Evolutionary conservation across 2,113 vertebrate species (phyloP).

Genomic region (Aegypius monachus): DNA sequence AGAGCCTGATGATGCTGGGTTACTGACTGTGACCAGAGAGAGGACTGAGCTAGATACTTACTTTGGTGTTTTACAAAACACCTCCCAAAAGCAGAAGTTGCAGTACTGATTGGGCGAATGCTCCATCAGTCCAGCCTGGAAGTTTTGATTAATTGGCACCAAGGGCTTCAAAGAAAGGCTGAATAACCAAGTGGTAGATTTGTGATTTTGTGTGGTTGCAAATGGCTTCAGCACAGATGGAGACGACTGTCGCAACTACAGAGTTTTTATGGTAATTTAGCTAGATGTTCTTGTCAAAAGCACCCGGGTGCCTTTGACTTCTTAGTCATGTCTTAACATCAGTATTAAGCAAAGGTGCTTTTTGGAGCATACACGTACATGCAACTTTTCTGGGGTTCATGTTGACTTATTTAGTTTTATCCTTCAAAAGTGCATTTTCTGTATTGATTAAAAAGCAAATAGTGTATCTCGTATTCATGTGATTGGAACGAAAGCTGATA

Average conservation of each 20-base stretch:
- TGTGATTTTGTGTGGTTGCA: fast-evolving
- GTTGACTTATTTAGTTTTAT: neutral
- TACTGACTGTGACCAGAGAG: fast-evolving
- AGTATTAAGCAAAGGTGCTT: neutral
- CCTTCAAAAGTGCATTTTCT: neutral
- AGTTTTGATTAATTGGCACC: neutral
- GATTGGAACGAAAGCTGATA: neutral
- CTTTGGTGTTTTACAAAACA: neutral
- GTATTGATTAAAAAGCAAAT: neutral
- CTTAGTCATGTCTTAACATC: fast-evolving
- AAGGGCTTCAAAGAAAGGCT: neutral
- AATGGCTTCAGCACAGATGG: neutral
- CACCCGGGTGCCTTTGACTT: neutral
- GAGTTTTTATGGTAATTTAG: fast-evolving
- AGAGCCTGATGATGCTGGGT: neutral
- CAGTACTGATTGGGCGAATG: neutral
- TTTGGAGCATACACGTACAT: fast-evolving
- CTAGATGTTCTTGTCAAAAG: neutral
- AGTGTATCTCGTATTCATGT: fast-evolving
- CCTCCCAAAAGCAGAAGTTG: neutral
- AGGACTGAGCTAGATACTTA: neutral
- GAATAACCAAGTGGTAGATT: neutral
- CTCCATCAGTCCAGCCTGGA: neutral
- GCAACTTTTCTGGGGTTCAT: fast-evolving
- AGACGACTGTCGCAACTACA: fast-evolving